Evolutionary conservation across 2,888 invertebrate genomes (phyloP).

Genomic region (Drosophila fulvimacula): DNA sequence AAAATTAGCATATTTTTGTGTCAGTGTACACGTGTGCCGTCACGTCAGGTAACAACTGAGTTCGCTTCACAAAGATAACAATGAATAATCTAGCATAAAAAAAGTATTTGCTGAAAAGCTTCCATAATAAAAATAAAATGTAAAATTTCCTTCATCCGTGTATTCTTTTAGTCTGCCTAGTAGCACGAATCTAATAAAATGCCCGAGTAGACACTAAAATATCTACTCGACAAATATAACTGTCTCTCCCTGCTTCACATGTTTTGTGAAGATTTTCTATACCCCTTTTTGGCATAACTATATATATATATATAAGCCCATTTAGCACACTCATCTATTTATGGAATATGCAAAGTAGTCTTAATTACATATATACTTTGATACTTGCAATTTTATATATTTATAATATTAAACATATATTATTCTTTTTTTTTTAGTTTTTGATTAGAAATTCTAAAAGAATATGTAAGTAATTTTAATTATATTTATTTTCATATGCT

Average conservation of each 20-base stretch:
- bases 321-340: no score
- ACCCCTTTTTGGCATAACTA: no score
- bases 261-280: no score
- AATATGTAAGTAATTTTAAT: no score
- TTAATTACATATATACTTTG: no score
- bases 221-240: background rate
- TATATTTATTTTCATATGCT: background rate
- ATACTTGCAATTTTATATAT: no score
- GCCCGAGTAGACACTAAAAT: background rate
- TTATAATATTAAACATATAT: background rate
- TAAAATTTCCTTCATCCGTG: background rate
- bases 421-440: background rate
- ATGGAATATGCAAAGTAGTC: no score
- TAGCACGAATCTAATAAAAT: slow-evolving; percentile 1
- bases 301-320: no score
- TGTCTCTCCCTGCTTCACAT: no score
- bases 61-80: background rate
- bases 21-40: background rate
- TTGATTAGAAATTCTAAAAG: no score
- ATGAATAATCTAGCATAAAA: background rate
- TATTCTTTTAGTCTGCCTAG: background rate
- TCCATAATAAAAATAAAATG: background rate
- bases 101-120: background rate
- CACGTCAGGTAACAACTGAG: background rate
- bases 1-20: slow-evolving; percentile 16